These are phyloP conservation scores for Callospermophilus lateralis DNA, from an alignment of 2,113 vertebrate genomes.

Conservation along the genomic window DNA sequence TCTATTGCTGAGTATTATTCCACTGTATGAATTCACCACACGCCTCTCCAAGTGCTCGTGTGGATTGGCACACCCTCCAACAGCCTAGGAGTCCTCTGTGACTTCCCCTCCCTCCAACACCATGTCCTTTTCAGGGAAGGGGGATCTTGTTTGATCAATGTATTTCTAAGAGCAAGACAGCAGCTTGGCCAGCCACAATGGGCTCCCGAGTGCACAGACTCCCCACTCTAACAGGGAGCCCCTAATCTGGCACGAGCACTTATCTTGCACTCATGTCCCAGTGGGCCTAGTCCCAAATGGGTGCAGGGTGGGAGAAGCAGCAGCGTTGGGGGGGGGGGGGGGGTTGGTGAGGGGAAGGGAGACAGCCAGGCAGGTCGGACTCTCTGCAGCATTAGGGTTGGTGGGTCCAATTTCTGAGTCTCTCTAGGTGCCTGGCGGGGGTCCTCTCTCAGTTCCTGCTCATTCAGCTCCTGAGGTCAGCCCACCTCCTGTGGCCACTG, in stretches of 20 bases:
- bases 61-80: accelerated
- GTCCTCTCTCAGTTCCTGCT: background rate
- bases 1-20: background rate
- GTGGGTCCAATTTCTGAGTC: background rate
- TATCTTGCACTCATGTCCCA: background rate
- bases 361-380: accelerated
- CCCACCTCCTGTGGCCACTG: accelerated
- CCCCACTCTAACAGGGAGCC: background rate
- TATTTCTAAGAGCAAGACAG: background rate
- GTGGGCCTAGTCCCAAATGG: background rate
- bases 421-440: no score
- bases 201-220: background rate
- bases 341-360: no score
- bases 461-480: background rate
- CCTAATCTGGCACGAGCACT: background rate
- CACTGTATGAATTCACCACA: background rate
- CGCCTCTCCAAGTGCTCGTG: accelerated
- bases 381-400: background rate
- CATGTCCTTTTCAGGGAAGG: background rate
- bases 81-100: background rate
- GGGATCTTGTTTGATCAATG: background rate
- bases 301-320: background rate
- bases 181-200: background rate
- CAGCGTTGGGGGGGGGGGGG: accelerated
- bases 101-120: no score